Base-by-base conservation (phyloP, 1,140 invertebrate genomes). In the Drosophila athabasca region DNA sequence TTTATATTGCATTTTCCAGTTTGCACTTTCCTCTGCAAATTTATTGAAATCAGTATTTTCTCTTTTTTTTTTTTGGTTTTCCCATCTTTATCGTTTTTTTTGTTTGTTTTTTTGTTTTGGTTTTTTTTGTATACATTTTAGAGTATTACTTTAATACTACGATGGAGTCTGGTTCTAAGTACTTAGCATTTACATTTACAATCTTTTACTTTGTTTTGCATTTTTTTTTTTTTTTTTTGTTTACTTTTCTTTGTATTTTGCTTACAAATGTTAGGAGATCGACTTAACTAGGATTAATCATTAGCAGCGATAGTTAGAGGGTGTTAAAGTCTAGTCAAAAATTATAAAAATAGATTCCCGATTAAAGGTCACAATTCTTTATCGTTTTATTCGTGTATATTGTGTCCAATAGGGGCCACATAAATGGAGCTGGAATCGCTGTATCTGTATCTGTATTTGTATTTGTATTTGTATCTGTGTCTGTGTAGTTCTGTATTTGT, bases 211-310 rank as follows among this genome's bases (percentile, higher is more conserved):
- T 49, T 13, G 17, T 41, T 43, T 62, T 62, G 24, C 8, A 11
- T 57, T 45, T 8, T 35, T 35, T 53, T 54, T 26, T 43, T 31
- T 41, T 8, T 26, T 35, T 53, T 54, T 26, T 43, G 41, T 41
- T 61, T 64, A 62, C 51, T 39, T 66, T 79, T 67, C 64, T 69
- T 39, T 66, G 76, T 67, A 64, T 69, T 83, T 76, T 84, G 80
- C 81, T 84, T 84, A 84, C 80, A 84, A 84, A 61, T 51, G 69
- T 73, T 74, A 73, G 50, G 59, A 79, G 69, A 55, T 79, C 53
- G 62, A 64, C 79, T 83, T 83, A 83, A 83, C 76, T 83, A 83
- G 62, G 57, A 70, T 71, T 84, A 83, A 64, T 84, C 55, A 75
- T 83, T 79, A 77, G 48, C 39, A 62, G n/a, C 64, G 44, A 53